Conservation (phyloP, 2,888 invertebrate genomes). For the Ametastegia equiseti region DNA sequence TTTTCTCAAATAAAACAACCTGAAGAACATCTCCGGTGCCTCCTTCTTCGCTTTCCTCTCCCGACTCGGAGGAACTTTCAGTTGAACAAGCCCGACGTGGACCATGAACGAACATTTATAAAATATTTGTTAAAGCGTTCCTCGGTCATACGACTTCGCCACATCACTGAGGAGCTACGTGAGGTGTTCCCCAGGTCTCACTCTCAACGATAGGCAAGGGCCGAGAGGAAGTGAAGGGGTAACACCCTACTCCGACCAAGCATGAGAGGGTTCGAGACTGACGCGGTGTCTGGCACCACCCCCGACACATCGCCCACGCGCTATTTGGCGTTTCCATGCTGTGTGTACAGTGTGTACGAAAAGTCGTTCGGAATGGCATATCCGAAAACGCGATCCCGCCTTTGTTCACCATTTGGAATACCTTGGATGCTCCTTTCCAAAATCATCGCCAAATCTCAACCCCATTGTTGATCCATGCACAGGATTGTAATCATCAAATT, state of each 20-base stretch:
- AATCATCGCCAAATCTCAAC: background rate
- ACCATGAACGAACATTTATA: constrained; percentile 71
- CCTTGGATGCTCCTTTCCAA: background rate
- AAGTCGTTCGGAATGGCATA: constrained; percentile 17
- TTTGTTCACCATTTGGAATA: background rate
- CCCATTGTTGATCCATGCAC: background rate
- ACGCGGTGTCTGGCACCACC: constrained; percentile 49
- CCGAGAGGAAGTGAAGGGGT: constrained; percentile 32
- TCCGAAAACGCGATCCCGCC: background rate
- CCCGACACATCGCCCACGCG: constrained; percentile 43
- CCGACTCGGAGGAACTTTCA: constrained; percentile 62
- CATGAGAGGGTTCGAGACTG: constrained; percentile 38
- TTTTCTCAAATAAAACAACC: constrained; percentile 59
- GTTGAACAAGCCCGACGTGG: constrained; percentile 58
- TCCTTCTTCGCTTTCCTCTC: constrained; percentile 67
- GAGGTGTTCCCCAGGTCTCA: constrained; percentile 49
- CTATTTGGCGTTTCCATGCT: constrained; percentile 39
- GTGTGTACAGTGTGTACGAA: constrained; percentile 40
- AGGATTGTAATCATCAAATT: background rate
- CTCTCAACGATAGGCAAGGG: constrained; percentile 41
- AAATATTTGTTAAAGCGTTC: constrained; percentile 3
- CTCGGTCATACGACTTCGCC: constrained; percentile 43
- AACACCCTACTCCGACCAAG: constrained; percentile 14
- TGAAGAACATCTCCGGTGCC: constrained; percentile 70
- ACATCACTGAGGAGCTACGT: constrained; percentile 36